Base-by-base conservation (phyloP, 2,797 vertebrate genomes). In the Melanotaenia boesemani region DNA sequence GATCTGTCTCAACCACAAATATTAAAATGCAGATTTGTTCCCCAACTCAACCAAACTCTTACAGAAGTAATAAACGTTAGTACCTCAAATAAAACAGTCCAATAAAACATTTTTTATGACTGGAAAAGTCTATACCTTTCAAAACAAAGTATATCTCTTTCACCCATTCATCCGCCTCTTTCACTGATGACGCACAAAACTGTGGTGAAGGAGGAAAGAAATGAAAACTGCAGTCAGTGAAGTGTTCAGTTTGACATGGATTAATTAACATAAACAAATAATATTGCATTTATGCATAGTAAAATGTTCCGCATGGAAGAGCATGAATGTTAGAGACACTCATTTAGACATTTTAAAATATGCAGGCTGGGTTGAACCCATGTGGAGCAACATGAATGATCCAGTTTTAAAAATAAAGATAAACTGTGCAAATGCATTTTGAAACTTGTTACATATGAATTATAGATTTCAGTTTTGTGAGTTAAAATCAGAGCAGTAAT, bases 81-180 rank as follows among this genome's bases (percentile, higher is more conserved):
- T 0, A 4, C 20, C 76, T 18, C 13, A 41, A 34, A 69, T 22
- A 46, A 55, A 28, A 44, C 0, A 28, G 20, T 5, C 52, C 22
- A 15, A 72, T 41, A 28, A 70, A 64, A 2, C 11, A 8, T 44
- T 44, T 46, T 46, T 50, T 48, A 64, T 41, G 32, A 55, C 16
- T 13, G 13, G 65, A 83, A 80, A 52, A 24, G 55, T 56, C 50
- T 86, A 74, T 68, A 99, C 98, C 98, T 97, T 87, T 96, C 85
- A 97, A 92, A 71, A 97, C 93, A 94, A 97, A 97, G 92, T 94
- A 93, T 76, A 98, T 95, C 88, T 96, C 94, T 88, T 97, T 96
- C 82, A 99, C 95, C 98, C 98, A 99, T 86, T 98, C 96, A 73
- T 97, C 96, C 1, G 97, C 97, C 88, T 99, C 98, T 88, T 95